phyloP scores from a whole-genome alignment of 2,113 vertebrate species.

The Suricata suricatta region DNA sequence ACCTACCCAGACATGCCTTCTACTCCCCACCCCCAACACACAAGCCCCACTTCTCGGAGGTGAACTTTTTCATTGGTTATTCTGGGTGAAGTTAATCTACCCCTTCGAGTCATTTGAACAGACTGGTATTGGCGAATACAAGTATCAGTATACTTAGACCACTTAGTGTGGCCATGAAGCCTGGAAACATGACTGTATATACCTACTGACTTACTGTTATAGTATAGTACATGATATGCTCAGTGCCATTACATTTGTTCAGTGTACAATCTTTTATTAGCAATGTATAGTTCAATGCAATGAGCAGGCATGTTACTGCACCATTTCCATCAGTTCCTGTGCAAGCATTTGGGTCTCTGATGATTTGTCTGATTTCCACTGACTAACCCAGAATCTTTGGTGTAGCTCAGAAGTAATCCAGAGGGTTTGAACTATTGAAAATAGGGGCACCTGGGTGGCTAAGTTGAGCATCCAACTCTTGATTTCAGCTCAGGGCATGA shows the following conservation, averaged over 20 bases:
- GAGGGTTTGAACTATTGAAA: not conserved
- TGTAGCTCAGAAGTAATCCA: not conserved
- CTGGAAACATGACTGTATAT: not conserved
- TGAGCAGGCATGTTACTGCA: not conserved
- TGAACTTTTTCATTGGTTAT: conserved; percentile 14
- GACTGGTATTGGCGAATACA: conserved; percentile 7
- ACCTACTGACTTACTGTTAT: not conserved
- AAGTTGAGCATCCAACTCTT: no score
- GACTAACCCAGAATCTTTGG: not conserved
- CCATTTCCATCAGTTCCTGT: not conserved
- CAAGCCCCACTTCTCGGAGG: not conserved
- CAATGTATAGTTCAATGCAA: not conserved
- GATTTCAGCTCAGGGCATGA: no score
- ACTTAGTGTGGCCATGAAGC: not conserved
- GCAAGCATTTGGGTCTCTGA: not conserved
- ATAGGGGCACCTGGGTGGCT: not conserved
- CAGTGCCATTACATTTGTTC: not conserved
- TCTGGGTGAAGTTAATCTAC: conserved; percentile 38
- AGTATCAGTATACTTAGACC: not conserved
- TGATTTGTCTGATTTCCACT: not conserved
- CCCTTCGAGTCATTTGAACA: conserved; percentile 41
- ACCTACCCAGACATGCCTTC: not conserved
- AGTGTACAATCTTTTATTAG: not conserved
- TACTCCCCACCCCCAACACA: not conserved
- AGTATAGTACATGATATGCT: not conserved